Evolutionary conservation across 2,888 invertebrate species (phyloP), one percentile per base, ranked within the genome.

Genomic region (Melanostoma scalare): DNA sequence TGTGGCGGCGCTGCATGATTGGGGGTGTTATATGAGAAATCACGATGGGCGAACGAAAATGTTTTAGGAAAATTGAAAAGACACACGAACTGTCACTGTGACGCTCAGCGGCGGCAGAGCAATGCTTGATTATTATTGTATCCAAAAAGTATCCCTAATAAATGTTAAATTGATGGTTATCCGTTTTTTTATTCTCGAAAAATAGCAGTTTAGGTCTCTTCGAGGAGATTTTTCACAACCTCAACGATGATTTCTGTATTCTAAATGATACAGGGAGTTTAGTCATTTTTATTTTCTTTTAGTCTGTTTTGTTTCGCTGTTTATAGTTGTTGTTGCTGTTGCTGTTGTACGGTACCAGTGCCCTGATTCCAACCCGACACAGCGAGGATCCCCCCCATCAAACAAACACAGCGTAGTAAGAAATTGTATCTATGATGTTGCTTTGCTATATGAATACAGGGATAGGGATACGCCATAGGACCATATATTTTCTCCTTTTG

Each of bases 81-180:
- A 79, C 79, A 79, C 84, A 84, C 84, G 42, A 79, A 84, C 84
- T 79, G 84, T 84, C 84, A 71, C 65, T 71, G 79, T 35, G 9
- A 35, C 55, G 31, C 31, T 20, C 6, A 5, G 4, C 35, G 67
- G 67, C 52, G 53, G 20, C 67, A 38, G 56, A 67, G 67, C 55
- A 73, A 79, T 79, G 79, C 67, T 79, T 84, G 79, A 84, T 84
- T 84, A 84, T 84, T 78, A 84, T 79, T 79, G 84, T 79, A 84
- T 84, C 84, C 55, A 84, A 74, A 81, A 75, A 79, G 84, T 84
- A 84, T 84, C 84, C 84, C 84, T 75, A 79, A 84, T 84, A 84
- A 84, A 84, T 84, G 84, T 84, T 84, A 84, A 84, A 84, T 84
- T 84, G 84, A 84, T 84, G 84, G 84, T 84, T 84, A 84, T 84